Percentiles rank a stretch among this genome's conserved stretches.
These are phyloP conservation scores for Bombycilla garrulus DNA, from an alignment of 2,113 vertebrate species.

Conservation along the genomic window DNA sequence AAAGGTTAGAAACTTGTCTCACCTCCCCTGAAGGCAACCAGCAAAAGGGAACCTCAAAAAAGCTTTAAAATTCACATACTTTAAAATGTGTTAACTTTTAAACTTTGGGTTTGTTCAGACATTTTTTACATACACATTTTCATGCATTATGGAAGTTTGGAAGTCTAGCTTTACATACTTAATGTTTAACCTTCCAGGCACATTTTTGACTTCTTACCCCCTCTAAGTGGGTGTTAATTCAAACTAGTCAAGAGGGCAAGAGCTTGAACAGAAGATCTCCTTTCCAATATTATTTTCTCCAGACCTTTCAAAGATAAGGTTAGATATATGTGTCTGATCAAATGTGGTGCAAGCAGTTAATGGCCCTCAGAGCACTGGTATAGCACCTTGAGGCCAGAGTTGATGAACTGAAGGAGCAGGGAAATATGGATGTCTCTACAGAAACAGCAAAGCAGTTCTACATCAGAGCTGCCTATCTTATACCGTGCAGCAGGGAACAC, in stretches of 20 bases:
- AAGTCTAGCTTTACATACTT: constrained; percentile 51
- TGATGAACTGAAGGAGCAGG: constrained; percentile 28
- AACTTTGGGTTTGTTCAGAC: constrained; percentile 33
- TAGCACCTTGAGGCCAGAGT: constrained; percentile 51
- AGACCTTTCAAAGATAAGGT: constrained; percentile 63
- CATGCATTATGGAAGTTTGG: constrained; percentile 43
- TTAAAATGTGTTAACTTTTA: constrained; percentile 47
- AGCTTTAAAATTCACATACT: constrained; percentile 39
- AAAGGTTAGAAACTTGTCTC: constrained; percentile 63
- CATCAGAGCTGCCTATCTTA: neutral
- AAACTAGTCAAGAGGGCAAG: constrained; percentile 14
- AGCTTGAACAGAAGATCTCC: constrained; percentile 44
- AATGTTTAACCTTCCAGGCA: constrained; percentile 53
- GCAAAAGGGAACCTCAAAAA: constrained; percentile 37
- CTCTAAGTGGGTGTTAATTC: constrained; percentile 57
- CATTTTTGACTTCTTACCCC: constrained; percentile 50
- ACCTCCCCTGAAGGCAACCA: constrained; percentile 67
- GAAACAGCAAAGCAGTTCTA: neutral
- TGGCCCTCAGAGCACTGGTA: constrained; percentile 28
- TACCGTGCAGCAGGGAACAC: neutral
- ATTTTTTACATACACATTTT: constrained; percentile 41
- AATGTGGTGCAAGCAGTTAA: constrained; percentile 51
- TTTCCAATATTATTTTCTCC: constrained; percentile 43
- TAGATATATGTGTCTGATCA: constrained; percentile 52
- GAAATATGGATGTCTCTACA: neutral